phyloP scores from a whole-genome alignment of 1,140 invertebrate genomes.

The Cotesia typhae region DNA sequence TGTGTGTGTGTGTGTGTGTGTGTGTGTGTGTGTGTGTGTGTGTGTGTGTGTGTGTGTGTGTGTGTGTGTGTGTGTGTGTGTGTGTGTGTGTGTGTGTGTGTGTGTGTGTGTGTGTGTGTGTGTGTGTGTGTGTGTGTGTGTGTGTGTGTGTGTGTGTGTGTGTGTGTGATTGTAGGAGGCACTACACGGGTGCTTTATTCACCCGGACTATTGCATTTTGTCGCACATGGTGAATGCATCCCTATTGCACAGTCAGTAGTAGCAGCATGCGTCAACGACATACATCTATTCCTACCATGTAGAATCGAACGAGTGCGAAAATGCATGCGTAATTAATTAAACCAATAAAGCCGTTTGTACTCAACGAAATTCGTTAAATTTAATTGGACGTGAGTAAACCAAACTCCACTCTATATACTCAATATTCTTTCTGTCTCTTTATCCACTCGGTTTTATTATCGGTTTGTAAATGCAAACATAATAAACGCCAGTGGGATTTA shows the following conservation, averaged over 20 bases:
- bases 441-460: not conserved
- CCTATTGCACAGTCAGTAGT: conserved; percentile 10
- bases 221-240: conserved; percentile 3
- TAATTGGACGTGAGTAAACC: conserved; percentile 62
- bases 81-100: too few relatives aligned
- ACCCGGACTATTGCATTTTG: conserved; percentile 1
- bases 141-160: too few relatives aligned
- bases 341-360: conserved; percentile 59
- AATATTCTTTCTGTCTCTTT: not conserved
- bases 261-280: conserved; percentile 28
- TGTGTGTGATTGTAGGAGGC: not conserved
- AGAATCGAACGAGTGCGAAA: conserved; percentile 42
- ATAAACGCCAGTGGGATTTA: conserved; percentile 13
- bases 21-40: too few relatives aligned
- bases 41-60: too few relatives aligned
- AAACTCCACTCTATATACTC: conserved; percentile 16
- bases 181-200: not conserved
- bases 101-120: too few relatives aligned
- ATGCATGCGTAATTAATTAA: conserved; percentile 64
- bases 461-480: conserved; percentile 24
- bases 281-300: conserved; percentile 9
- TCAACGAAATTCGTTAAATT: conserved; percentile 62
- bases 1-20: too few relatives aligned
- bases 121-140: too few relatives aligned
- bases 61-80: too few relatives aligned